Percentiles rank a stretch among this genome's conserved stretches.
Evolutionary conservation across 92 coral and sea anemone genomes (phyloP).

Genomic region (Zoanthus solanderi): DNA sequence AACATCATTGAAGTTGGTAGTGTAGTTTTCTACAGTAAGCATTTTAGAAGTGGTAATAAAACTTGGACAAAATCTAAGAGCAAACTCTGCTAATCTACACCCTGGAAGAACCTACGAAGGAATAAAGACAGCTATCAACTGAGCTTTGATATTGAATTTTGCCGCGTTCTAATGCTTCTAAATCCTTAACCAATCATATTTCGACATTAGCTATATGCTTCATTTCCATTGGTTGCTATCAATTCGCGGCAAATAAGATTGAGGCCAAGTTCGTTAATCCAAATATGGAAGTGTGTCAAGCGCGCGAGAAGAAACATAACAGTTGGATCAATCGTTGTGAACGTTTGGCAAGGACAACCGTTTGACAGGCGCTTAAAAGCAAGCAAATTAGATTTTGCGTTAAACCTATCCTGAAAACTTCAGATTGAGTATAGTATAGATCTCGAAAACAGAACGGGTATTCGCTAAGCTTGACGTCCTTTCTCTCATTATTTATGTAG

Average conservation of each 20-base stretch:
- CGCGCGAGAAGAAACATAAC: too few species aligned
- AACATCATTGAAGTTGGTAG: not conserved
- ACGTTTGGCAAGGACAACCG: too few species aligned
- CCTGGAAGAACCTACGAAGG: slow-evolving; percentile 66
- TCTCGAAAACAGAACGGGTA: too few species aligned
- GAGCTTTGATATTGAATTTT: slow-evolving; percentile 74
- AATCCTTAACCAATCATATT: slow-evolving; percentile 67
- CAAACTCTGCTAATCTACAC: not conserved
- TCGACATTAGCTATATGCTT: slow-evolving; percentile 13
- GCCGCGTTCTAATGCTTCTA: slow-evolving; percentile 60
- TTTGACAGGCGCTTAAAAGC: too few species aligned
- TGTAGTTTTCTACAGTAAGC: slow-evolving; percentile 42
- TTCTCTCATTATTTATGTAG: too few species aligned
- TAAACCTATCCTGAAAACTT: too few species aligned
- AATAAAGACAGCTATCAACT: slow-evolving; percentile 55
- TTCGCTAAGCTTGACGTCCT: too few species aligned
- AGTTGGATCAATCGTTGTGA: too few species aligned
- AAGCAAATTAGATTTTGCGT: too few species aligned
- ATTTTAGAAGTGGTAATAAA: slow-evolving; percentile 6
- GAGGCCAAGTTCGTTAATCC: not conserved
- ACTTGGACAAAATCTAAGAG: not conserved
- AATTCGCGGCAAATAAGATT: slow-evolving; percentile 6
- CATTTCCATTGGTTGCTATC: slow-evolving; percentile 8
- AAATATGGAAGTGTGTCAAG: too few species aligned
- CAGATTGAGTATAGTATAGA: too few species aligned